Evolutionary conservation across 1,140 invertebrate species (phyloP).

Genomic region (Prorops nasuta): DNA sequence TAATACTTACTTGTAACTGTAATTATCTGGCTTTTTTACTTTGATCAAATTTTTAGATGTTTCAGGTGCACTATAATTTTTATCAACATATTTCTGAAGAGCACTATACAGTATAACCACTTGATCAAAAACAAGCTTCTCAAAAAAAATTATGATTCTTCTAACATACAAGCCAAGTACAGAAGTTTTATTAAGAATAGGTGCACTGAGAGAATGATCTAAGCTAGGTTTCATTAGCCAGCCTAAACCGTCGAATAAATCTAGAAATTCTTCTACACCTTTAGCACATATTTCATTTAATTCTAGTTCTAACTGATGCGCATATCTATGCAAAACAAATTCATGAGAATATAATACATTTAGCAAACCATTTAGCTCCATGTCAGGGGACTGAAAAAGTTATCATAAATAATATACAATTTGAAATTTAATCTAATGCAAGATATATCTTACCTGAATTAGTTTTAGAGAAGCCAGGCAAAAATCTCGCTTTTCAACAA

Average conservation of each 20-base stretch:
- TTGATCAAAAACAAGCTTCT: conserved; percentile 80
- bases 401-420: no score
- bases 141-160: conserved; percentile 75
- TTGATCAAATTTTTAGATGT: conserved; percentile 14
- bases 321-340: conserved; percentile 57
- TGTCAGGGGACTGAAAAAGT: conserved; percentile 61
- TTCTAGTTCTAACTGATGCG: conserved; percentile 57
- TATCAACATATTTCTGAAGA: conserved; percentile 58
- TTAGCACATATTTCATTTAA: conserved; percentile 57
- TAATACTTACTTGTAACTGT: conserved; percentile 13
- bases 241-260: conserved; percentile 61
- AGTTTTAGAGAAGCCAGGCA: conserved; percentile 64
- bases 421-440: background rate
- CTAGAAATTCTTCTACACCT: conserved; percentile 63
- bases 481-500: conserved; percentile 56
- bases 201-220: conserved; percentile 36
- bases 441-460: conserved; percentile 56
- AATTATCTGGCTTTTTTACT: conserved; percentile 8
- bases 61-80: conserved; percentile 18
- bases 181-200: conserved; percentile 53
- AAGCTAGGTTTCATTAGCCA: conserved; percentile 51
- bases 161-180: conserved; percentile 74
- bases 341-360: conserved; percentile 58
- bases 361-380: conserved; percentile 61
- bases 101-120: conserved; percentile 68